Percentiles rank a stretch among this genome's conserved stretches.
These are phyloP conservation scores for Dinothrombium tinctorium DNA, from an alignment of 1,140 invertebrate genomes.

Conservation along the genomic window DNA sequence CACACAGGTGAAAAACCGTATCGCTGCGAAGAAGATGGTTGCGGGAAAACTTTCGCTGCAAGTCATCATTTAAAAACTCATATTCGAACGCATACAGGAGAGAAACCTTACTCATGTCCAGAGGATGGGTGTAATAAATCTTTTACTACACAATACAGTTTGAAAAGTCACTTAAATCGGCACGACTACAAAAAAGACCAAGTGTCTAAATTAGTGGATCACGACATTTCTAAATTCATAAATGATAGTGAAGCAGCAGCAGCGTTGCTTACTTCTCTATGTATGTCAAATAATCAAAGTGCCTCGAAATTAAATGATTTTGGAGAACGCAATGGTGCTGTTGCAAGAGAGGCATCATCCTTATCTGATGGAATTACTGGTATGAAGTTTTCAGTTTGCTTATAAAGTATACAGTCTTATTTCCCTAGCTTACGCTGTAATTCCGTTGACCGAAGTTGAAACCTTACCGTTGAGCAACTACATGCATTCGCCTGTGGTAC, in stretches of 20 bases:
- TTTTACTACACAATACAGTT: constrained; percentile 51
- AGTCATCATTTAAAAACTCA: constrained; percentile 82
- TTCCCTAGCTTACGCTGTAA: no score
- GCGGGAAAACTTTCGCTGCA: constrained; percentile 70
- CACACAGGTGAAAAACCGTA: constrained; percentile 79
- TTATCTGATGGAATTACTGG: no score
- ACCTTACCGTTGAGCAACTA: no score
- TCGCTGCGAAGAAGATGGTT: constrained; percentile 54
- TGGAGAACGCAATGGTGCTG: no score
- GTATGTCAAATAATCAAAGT: no score
- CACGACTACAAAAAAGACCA: constrained; percentile 21
- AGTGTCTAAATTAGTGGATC: not conserved
- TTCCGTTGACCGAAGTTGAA: no score
- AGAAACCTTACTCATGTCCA: constrained; percentile 49
- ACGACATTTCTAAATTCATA: constrained; percentile 1
- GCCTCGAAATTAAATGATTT: no score
- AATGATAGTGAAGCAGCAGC: constrained; percentile 4
- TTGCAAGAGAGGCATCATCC: no score
- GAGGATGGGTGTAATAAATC: constrained; percentile 42
- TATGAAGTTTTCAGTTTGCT: no score
- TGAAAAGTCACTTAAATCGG: constrained; percentile 48
- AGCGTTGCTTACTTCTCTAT: constrained; percentile 4
- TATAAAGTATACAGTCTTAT: no score
- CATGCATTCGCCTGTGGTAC: no score
- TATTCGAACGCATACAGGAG: constrained; percentile 37